Percentiles rank a stretch among this genome's conserved stretches.
Conservation (phyloP, 2,888 invertebrate genomes). For the Thecophora atra region DNA sequence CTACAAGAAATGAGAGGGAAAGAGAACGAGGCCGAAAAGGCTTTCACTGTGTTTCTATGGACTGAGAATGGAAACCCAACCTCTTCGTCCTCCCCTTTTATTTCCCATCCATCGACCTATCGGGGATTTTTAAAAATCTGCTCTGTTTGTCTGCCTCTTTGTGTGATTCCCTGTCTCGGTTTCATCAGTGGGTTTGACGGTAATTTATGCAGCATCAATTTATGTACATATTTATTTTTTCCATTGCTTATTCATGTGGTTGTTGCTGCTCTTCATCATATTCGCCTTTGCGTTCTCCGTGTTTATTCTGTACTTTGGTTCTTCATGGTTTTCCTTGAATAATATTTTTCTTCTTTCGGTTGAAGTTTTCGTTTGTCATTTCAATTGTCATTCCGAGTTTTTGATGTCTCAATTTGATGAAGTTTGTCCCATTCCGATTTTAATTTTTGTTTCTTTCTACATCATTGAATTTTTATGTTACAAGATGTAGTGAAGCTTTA, state of each 20-base stretch:
- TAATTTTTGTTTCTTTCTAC: no score
- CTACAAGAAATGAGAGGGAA: no score
- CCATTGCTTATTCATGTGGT: background rate
- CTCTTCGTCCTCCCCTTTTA: no score
- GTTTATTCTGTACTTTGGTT: no score
- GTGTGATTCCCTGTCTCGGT: background rate
- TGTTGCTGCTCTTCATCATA: slow-evolving; percentile 16
- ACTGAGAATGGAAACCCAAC: no score
- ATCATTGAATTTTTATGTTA: no score
- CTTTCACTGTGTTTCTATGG: no score
- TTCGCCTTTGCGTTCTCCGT: background rate
- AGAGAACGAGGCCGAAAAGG: no score
- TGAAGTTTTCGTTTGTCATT: background rate
- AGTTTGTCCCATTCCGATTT: background rate
- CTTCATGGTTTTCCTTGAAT: background rate
- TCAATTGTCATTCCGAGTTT: background rate
- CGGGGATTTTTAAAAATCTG: no score
- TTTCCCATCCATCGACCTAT: no score
- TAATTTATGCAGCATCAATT: slow-evolving; percentile 33
- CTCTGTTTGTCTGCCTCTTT: no score
- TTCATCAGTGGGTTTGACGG: slow-evolving; percentile 30
- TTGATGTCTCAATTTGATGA: background rate
- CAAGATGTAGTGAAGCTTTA: no score
- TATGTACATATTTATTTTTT: background rate
- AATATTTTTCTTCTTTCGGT: background rate